Evolutionary conservation across 2,113 vertebrate species (phyloP).

Genomic region (Hydrolagus affinis): DNA sequence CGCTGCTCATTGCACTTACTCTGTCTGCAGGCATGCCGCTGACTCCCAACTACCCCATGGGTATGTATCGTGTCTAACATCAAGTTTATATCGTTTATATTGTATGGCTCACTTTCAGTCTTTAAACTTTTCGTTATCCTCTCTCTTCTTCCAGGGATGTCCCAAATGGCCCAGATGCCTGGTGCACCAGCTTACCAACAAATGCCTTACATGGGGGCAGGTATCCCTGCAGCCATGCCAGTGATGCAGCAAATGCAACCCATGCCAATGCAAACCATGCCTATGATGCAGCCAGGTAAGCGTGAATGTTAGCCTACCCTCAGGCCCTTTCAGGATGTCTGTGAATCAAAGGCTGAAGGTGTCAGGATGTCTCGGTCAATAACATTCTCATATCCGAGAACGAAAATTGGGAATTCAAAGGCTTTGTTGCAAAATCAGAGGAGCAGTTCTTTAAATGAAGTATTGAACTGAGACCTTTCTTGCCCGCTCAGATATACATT

Average conservation of each 20-base stretch:
- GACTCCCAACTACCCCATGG: slow-evolving; percentile 55
- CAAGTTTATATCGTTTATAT: background rate
- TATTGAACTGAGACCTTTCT: too few species aligned
- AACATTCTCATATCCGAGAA: too few species aligned
- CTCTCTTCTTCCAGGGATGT: slow-evolving; percentile 47
- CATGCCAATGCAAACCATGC: slow-evolving; percentile 39
- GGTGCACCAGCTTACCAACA: slow-evolving; percentile 61
- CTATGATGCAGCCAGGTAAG: slow-evolving; percentile 48
- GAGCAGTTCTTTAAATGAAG: too few species aligned
- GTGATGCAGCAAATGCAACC: slow-evolving; percentile 42
- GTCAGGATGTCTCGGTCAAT: too few species aligned
- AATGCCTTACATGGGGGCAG: slow-evolving; percentile 55
- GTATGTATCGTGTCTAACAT: slow-evolving; percentile 42
- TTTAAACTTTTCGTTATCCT: background rate
- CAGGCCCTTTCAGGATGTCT: too few species aligned
- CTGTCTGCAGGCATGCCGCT: slow-evolving; percentile 49
- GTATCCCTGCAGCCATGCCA: background rate
- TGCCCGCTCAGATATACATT: too few species aligned
- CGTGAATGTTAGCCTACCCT: slow-evolving; percentile 34
- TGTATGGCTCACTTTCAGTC: background rate
- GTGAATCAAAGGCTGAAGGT: too few species aligned
- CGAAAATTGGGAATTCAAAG: too few species aligned
- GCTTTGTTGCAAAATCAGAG: too few species aligned
- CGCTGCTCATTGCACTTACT: background rate
- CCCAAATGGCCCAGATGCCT: slow-evolving; percentile 57